These are phyloP conservation scores for Telmatherina bonti DNA, from an alignment of 2,797 vertebrate genomes.

Conservation along the genomic window DNA sequence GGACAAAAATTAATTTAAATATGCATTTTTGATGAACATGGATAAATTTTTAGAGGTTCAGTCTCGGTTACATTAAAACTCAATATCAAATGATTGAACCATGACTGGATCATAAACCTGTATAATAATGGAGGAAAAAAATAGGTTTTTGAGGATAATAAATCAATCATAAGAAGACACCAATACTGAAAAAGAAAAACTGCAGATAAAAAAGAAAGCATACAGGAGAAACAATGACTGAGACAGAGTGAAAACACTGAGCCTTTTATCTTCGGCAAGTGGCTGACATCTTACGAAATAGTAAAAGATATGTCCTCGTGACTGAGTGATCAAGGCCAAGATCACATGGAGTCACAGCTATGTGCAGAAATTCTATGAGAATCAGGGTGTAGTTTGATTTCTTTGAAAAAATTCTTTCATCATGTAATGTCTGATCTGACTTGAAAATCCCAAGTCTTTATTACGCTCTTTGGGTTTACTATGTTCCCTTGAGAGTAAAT, in stretches of 20 bases:
- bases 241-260: constrained; percentile 46
- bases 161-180: constrained; percentile 61
- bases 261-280: constrained; percentile 73
- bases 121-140: constrained; percentile 5
- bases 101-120: constrained; percentile 7
- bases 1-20: background rate
- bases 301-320: constrained; percentile 47
- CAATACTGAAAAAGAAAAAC: constrained; percentile 33
- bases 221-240: constrained; percentile 20
- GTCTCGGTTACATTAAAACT: background rate
- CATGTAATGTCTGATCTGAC: constrained; percentile 33
- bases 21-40: background rate
- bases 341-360: constrained; percentile 9
- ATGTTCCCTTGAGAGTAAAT: constrained; percentile 1
- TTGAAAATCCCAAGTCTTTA: constrained; percentile 1
- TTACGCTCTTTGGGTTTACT: constrained; percentile 12
- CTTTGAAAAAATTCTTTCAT: constrained; percentile 18
- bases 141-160: constrained; percentile 30
- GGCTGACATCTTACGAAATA: constrained; percentile 54
- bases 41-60: background rate
- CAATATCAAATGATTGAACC: constrained; percentile 1
- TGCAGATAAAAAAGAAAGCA: constrained; percentile 47
- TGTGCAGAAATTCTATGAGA: background rate
- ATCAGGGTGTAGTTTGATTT: constrained; percentile 13
- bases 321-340: constrained; percentile 47